A percentile compares a stretch with the other conserved stretches of the same genome.
Evolutionary conservation across 2,113 vertebrate genomes (phyloP).

Genomic region (Salvelinus sp.): DNA sequence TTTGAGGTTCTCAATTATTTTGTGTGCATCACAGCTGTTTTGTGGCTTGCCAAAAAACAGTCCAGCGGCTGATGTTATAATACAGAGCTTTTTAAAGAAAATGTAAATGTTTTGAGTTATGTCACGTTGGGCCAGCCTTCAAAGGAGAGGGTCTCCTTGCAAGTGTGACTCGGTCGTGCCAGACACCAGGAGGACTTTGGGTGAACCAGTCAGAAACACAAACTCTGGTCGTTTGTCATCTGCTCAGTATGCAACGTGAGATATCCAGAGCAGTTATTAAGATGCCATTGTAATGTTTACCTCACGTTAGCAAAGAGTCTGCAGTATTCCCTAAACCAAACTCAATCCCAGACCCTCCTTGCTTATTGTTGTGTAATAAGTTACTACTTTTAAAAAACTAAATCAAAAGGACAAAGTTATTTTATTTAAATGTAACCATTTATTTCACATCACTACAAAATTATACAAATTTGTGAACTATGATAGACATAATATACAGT

Average conservation of each 20-base stretch:
- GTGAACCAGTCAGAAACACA: slow-evolving; percentile 41
- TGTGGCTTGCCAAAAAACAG: slow-evolving; percentile 29
- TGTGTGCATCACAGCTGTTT: slow-evolving; percentile 55
- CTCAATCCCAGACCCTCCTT: neutral
- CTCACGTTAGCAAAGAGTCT: slow-evolving; percentile 28
- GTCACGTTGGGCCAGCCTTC: slow-evolving; percentile 37
- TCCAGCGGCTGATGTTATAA: slow-evolving; percentile 28
- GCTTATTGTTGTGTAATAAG: neutral
- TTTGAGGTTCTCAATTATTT: slow-evolving; percentile 31
- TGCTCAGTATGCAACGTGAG: slow-evolving; percentile 17
- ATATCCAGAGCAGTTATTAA: slow-evolving; percentile 47
- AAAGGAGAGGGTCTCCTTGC: slow-evolving; percentile 27
- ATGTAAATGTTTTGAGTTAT: slow-evolving; percentile 41
- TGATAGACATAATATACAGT: slow-evolving; percentile 77
- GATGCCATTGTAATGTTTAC: slow-evolving; percentile 28
- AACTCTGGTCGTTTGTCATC: slow-evolving; percentile 42
- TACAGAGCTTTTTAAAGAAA: slow-evolving; percentile 32
- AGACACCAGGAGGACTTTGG: slow-evolving; percentile 39
- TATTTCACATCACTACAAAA: slow-evolving; percentile 83
- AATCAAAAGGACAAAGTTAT: slow-evolving; percentile 9
- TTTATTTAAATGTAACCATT: slow-evolving; percentile 65
- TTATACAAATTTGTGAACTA: slow-evolving; percentile 69
- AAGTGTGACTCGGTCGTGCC: slow-evolving; percentile 28
- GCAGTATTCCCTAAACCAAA: neutral
- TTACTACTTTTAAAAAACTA: slow-evolving; percentile 14